Conservation (phyloP, 2,113 vertebrate species). For the Calidris pygmaea region DNA sequence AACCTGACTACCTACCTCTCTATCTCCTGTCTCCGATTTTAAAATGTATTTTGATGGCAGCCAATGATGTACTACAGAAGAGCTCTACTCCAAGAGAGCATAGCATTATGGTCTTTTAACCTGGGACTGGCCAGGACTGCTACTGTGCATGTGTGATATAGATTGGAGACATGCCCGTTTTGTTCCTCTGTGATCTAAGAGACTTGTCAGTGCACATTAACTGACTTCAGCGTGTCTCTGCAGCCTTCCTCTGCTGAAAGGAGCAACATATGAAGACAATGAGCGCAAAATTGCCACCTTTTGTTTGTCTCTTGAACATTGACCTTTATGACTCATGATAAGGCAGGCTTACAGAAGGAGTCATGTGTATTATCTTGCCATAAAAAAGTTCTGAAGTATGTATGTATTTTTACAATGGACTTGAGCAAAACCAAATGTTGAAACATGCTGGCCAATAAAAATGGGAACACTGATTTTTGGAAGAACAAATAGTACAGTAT, state of each 20-base stretch:
- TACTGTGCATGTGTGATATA: rapidly evolving
- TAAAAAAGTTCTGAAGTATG: background rate
- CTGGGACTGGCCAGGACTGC: background rate
- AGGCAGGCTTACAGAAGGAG: background rate
- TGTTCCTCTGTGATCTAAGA: background rate
- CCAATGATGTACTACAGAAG: background rate
- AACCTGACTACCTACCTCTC: background rate
- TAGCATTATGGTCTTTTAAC: background rate
- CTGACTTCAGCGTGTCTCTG: background rate
- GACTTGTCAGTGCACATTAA: background rate
- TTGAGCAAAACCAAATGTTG: conserved; percentile 9
- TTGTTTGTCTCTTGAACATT: background rate
- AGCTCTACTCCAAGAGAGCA: background rate
- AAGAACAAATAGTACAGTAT: background rate
- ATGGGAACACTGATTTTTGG: background rate
- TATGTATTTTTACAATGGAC: background rate
- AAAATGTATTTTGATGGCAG: background rate
- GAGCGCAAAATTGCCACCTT: background rate
- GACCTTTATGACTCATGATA: background rate
- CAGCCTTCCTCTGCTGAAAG: background rate
- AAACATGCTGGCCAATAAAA: background rate
- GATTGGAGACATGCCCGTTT: rapidly evolving
- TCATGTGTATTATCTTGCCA: background rate
- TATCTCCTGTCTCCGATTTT: background rate
- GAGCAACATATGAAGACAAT: background rate